Evolutionary conservation across 2,113 vertebrate species (phyloP).

Genomic region (Lycocorax pyrrhopterus): DNA sequence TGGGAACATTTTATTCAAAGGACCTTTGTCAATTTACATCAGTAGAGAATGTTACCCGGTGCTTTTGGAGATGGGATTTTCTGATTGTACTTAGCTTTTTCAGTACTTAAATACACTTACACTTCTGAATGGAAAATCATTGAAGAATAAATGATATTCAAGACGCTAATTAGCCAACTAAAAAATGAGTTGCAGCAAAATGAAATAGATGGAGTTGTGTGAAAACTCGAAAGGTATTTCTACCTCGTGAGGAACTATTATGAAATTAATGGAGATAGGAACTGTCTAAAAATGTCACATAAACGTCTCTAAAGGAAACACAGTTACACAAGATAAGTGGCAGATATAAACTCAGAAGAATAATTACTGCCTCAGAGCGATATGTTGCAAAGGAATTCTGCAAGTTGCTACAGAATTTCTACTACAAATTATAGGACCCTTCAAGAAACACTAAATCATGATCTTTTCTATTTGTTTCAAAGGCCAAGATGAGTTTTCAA

Average conservation of each 20-base stretch:
- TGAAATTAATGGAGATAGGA: neutral
- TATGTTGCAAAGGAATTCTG: neutral
- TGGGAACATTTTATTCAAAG: neutral
- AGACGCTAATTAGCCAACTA: neutral
- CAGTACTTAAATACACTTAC: neutral
- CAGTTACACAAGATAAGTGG: neutral
- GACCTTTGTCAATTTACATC: neutral
- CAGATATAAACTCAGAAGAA: neutral
- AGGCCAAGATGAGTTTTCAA: neutral
- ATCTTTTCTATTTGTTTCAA: neutral
- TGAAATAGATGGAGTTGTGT: neutral
- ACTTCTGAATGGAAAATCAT: neutral
- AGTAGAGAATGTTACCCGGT: neutral
- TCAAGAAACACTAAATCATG: neutral
- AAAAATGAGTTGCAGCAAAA: neutral
- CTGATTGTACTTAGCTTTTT: neutral
- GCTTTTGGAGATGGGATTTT: neutral
- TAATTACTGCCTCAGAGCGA: neutral
- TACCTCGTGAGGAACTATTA: neutral
- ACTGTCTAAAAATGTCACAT: neutral
- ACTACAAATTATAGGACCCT: neutral
- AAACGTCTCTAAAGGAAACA: neutral
- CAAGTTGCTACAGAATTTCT: neutral
- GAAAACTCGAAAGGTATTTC: neutral
- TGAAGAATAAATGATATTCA: neutral